These are phyloP conservation scores for Amazona ochrocephala DNA, from an alignment of 2,797 vertebrate genomes.

Conservation along the genomic window DNA sequence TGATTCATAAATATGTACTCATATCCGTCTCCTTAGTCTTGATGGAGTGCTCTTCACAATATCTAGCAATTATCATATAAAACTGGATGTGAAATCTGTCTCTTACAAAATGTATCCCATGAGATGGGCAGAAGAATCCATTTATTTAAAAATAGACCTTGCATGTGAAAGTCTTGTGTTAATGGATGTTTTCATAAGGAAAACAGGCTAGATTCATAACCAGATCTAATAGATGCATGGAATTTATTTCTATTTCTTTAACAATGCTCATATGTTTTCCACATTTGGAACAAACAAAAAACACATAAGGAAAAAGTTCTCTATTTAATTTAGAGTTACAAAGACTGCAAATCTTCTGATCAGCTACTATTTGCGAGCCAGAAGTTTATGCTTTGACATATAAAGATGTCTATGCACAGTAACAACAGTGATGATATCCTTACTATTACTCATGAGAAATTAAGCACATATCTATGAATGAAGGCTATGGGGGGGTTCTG, in stretches of 20 bases:
- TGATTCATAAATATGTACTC: neutral
- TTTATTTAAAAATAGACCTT: constrained; percentile 17
- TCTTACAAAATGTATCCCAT: neutral
- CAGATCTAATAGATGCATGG: neutral
- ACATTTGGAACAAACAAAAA: neutral
- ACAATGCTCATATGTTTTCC: neutral
- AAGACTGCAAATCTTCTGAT: neutral
- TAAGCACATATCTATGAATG: fast-evolving
- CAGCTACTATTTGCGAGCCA: neutral
- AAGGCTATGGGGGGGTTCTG: neutral
- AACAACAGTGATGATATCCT: neutral
- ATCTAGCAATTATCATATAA: constrained; percentile 18
- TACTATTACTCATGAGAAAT: neutral
- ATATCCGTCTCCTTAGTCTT: neutral
- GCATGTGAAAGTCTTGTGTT: neutral
- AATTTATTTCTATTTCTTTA: neutral
- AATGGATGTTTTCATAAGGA: neutral
- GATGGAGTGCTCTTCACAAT: neutral
- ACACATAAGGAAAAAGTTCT: neutral
- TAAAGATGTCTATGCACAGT: neutral
- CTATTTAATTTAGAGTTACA: neutral
- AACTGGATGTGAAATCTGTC: neutral
- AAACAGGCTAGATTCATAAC: neutral
- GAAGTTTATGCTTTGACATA: neutral
- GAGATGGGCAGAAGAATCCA: neutral